Base-by-base conservation (phyloP, 2,888 invertebrate species). In the Theodoxus fluviatilis region DNA sequence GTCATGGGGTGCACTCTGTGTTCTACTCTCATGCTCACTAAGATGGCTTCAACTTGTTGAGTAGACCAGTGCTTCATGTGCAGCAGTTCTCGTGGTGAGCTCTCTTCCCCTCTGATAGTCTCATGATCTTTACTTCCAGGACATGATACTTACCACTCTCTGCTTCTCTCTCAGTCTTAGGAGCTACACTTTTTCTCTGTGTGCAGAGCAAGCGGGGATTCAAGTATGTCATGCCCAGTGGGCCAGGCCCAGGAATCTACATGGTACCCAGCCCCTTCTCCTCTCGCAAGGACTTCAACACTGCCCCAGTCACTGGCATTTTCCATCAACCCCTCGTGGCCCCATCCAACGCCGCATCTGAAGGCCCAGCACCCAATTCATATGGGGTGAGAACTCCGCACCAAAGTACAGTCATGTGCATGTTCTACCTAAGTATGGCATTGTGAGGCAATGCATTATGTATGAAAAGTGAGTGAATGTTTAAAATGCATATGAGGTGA, bases 321-420 rank as follows among this genome's bases (percentile, higher is more conserved):
- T 87, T 87, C 73, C 83, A 84, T 59, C 77, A 73, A 61, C 86
- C 86, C 2, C 84, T 87, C 55, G 86, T 86, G 15, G 73, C 82
- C 35, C 72, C 69, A 18, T 65, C 69, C 47, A 75, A 78, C 28
- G 78, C 79, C 67, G 72, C 73, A 68, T 72, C 78, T 71, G 77
- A 72, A 3, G 72, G 75, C 31, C 87, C 87, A 63, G 85, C 84
- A 15, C 86, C 87, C 22, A 86, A 86, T 79, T 67, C 77, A 55
- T 87, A 87, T 79, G 78, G 85, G 74, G 85, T 85, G 75, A 75
- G 81, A 69, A 49, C 64, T 40, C 15, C 9, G 37, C n/a, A n/a
- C n/a, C n/a, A n/a, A n/a, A n/a, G n/a, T n/a, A n/a, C n/a, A n/a
- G n/a, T n/a, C n/a, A n/a, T n/a, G n/a, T n/a, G n/a, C n/a, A n/a